These are phyloP conservation scores for Melanaphis sacchari DNA, from an alignment of 1,140 invertebrate species.

Conservation along the genomic window DNA sequence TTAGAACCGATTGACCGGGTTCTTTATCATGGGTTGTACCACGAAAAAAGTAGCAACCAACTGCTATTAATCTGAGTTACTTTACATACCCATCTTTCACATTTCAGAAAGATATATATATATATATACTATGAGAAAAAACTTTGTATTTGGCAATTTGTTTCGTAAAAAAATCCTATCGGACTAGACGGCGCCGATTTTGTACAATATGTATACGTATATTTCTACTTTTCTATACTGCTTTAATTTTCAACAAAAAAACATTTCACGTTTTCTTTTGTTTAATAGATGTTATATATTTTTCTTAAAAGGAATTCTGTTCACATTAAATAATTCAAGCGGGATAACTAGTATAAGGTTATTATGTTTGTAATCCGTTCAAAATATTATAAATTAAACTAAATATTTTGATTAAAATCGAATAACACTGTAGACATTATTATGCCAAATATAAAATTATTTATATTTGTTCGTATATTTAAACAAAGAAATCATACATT, in stretches of 20 bases:
- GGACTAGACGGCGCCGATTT: conserved; percentile 48
- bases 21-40: not conserved
- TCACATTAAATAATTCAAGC: not conserved
- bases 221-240: not conserved
- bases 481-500: not conserved
- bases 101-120: not conserved
- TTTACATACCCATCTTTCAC: not conserved
- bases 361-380: not conserved
- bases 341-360: not conserved
- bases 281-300: not conserved
- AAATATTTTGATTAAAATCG: not conserved
- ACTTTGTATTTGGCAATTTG: conserved; percentile 48
- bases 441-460: not conserved
- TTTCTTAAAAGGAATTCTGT: not conserved
- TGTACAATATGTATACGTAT: not conserved
- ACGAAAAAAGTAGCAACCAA: conserved; percentile 15
- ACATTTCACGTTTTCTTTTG: not conserved
- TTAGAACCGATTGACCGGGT: not conserved
- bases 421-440: not conserved
- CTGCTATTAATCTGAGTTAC: conserved; percentile 50
- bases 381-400: not conserved
- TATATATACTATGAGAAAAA: not conserved
- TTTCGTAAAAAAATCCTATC: conserved; percentile 19
- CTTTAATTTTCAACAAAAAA: conserved; percentile 23
- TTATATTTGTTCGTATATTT: not conserved